Conservation (phyloP, 2,888 invertebrate species). For the Dugesia japonica region DNA sequence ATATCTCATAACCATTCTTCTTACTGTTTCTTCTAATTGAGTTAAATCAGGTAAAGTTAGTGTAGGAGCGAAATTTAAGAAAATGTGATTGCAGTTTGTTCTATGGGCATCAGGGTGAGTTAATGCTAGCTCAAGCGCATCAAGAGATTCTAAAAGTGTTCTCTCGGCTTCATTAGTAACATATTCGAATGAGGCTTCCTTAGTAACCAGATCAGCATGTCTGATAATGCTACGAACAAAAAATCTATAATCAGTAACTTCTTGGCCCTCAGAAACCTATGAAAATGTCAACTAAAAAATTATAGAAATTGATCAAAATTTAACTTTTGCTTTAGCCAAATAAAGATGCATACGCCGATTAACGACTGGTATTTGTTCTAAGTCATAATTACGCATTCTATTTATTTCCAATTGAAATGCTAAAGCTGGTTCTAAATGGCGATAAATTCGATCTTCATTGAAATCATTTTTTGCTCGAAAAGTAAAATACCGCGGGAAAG, state of each 20-base stretch:
- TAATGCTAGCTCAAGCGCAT: constrained; percentile 86
- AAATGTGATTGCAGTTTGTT: constrained; percentile 95
- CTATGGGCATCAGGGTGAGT: constrained; percentile 58
- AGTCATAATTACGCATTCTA: constrained; percentile 78
- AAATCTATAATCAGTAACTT: constrained; percentile 84
- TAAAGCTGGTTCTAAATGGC: constrained; percentile 86
- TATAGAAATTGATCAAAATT: neutral
- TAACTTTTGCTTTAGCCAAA: constrained; percentile 74
- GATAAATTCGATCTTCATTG: constrained; percentile 79
- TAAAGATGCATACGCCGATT: constrained; percentile 97
- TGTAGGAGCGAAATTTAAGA: constrained; percentile 93
- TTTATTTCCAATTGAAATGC: constrained; percentile 90
- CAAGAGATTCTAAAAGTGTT: constrained; percentile 84
- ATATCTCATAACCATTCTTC: constrained; percentile 86
- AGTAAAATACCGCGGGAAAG: constrained; percentile 51
- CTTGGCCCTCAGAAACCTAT: constrained; percentile 68
- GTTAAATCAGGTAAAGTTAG: constrained; percentile 59
- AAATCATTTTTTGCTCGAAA: constrained; percentile 53
- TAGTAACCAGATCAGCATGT: constrained; percentile 88
- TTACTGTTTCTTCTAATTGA: constrained; percentile 75
- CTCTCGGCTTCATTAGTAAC: constrained; percentile 90
- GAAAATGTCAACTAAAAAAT: constrained; percentile 34
- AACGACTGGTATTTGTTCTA: constrained; percentile 81
- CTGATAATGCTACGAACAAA: constrained; percentile 91
- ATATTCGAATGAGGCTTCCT: constrained; percentile 93